Conservation (phyloP, 2,797 vertebrate species). For the Liasis olivaceus region DNA sequence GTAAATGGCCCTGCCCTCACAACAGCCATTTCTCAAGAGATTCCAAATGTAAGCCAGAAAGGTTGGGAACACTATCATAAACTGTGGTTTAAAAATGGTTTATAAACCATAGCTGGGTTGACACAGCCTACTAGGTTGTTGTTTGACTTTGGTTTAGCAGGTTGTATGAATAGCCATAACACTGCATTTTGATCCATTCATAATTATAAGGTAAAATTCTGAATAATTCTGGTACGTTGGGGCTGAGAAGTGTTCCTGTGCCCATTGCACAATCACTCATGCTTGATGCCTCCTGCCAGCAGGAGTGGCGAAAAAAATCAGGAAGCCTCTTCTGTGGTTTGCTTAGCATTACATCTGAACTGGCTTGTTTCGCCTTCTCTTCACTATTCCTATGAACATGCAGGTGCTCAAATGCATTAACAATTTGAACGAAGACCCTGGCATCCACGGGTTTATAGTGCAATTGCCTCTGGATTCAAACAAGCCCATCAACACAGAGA, state of each 20-base stretch:
- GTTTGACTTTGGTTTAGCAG: neutral
- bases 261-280: neutral
- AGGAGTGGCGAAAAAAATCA: neutral
- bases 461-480: conserved; percentile 93
- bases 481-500: conserved; percentile 88
- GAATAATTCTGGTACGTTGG: neutral
- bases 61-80: neutral
- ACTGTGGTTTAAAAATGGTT: neutral
- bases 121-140: neutral
- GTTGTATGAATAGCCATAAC: neutral
- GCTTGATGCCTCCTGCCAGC: neutral
- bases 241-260: neutral
- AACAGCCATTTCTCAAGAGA: neutral
- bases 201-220: neutral
- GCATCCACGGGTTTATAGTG: conserved; percentile 93
- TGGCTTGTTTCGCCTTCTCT: neutral
- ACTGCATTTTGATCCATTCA: neutral
- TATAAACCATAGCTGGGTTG: neutral
- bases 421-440: conserved; percentile 88
- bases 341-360: neutral
- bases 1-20: neutral
- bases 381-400: conserved; percentile 14
- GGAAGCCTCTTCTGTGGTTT: neutral
- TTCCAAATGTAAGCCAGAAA: neutral
- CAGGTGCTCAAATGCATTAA: conserved; percentile 88